Base-by-base conservation (phyloP, 2,113 vertebrate species). In the Patagioenas fasciata region DNA sequence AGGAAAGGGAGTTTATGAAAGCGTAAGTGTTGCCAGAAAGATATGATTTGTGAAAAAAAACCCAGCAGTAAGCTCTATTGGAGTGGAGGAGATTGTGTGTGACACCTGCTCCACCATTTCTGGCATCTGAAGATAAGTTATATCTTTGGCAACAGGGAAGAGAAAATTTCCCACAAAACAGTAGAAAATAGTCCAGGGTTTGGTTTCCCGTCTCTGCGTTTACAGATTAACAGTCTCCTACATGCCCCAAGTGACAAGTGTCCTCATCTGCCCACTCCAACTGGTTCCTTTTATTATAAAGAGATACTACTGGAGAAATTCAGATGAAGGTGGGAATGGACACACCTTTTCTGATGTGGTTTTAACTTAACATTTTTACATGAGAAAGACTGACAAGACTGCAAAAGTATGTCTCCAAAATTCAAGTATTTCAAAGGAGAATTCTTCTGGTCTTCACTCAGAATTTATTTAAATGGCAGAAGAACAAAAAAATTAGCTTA, bases 211-310 rank as follows among this genome's bases (percentile, higher is more conserved):
- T 50, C 9, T 66, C 31, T 24, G 50, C 8, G 32, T 29, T 67
- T 78, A 80, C 3, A 24, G 28, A 65, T 31, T 5, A 72, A 50
- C 32, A 53, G 10, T 50, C 72, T 72, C 9, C 34, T 28, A 50
- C 25, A 42, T 6, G 2, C 34, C 31, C 2, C 34, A 77, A 78
- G 47, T 10, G 4, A 51, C 2, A 0, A 8, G 57, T 31, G 21
- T 84, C 48, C 34, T 82, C 32, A 48, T 32, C 20, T 71, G 34
- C 26, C 15, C 26, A 23, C 17, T 44, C 17, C 53, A 93, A 64
- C 11, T 24, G 2, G 44, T 82, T 83, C 29, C 20, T 64, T 60
- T 42, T 2, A 1, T 56, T 23, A 20, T 28, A 42, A 57, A 71
- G 25, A 87, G 62, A 86, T 54, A 31, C 11, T 61, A 75, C 6